phyloP scores from a whole-genome alignment of 2,113 vertebrate species.

The Jaculus jaculus region DNA sequence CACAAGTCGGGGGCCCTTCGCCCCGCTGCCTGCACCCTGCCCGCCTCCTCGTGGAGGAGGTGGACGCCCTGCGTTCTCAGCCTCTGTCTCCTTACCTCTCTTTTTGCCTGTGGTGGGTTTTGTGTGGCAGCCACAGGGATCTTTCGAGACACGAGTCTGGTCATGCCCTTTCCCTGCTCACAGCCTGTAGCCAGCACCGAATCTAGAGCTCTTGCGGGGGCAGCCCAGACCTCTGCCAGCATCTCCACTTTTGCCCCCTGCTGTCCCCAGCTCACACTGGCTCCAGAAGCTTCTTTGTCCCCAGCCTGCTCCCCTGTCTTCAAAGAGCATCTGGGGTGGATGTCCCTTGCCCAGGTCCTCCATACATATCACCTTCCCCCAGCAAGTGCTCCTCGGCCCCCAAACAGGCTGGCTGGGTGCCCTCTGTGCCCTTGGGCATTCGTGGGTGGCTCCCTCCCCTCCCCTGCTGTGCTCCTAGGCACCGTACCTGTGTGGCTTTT shows the following conservation, averaged over 20 bases:
- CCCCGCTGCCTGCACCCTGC: not conserved
- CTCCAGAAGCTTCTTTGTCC: not conserved
- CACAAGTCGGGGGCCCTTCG: not conserved
- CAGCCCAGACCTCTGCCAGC: too few relatives aligned
- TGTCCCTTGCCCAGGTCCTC: not conserved
- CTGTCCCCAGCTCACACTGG: not conserved
- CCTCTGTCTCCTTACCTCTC: not conserved
- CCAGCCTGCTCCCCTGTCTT: not conserved
- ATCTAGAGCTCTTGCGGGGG: not conserved
- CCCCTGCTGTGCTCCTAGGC: not conserved
- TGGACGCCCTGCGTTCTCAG: not conserved
- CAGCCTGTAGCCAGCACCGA: not conserved
- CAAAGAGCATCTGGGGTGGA: not conserved
- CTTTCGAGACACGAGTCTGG: not conserved
- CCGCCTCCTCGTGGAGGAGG: not conserved
- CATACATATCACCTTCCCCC: fast-evolving
- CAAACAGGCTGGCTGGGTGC: not conserved
- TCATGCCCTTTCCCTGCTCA: not conserved
- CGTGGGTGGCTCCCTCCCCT: not conserved
- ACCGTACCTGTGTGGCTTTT: not conserved
- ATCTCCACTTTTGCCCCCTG: not conserved
- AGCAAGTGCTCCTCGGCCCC: not conserved
- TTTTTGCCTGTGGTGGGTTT: not conserved
- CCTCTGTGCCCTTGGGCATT: not conserved
- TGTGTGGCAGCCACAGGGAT: not conserved